A percentile compares a stretch with the other conserved stretches of the same genome.
phyloP scores from a whole-genome alignment of 2,888 invertebrate genomes.

The Nomada fabriciana region DNA sequence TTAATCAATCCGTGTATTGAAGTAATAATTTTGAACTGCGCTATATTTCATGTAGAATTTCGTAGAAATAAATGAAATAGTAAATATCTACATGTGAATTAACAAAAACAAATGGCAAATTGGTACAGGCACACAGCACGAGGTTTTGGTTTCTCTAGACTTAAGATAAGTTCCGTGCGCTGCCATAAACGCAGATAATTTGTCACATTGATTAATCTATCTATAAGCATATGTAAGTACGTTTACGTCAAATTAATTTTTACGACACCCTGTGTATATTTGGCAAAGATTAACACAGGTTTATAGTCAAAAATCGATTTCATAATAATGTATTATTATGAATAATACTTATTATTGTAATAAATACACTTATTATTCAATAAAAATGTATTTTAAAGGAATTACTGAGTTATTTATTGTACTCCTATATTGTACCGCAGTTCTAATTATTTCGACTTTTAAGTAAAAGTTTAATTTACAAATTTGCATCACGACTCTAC shows the following conservation, averaged over 20 bases:
- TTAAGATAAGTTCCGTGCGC: background rate
- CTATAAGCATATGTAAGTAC: conserved; percentile 29
- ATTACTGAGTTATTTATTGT: too few species aligned
- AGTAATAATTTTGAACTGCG: too few species aligned
- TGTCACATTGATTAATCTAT: conserved; percentile 49
- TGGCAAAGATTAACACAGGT: background rate
- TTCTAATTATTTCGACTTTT: too few species aligned
- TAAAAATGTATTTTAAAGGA: too few species aligned
- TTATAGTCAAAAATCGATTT: too few species aligned
- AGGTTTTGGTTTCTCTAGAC: background rate
- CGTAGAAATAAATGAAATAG: background rate
- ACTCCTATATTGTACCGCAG: too few species aligned
- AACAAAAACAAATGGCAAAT: background rate
- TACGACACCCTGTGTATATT: conserved; percentile 57
- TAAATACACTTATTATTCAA: too few species aligned
- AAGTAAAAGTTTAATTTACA: too few species aligned
- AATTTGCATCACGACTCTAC: too few species aligned
- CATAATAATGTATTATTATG: too few species aligned
- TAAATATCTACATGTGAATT: background rate
- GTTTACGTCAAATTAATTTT: conserved; percentile 41
- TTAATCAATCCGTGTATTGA: too few species aligned
- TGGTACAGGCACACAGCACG: background rate
- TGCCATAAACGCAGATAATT: conserved; percentile 57
- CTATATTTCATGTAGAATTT: background rate
- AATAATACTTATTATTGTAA: too few species aligned